Base-by-base conservation (phyloP, 2,797 vertebrate genomes). In the Rhinatrema bivittatum region DNA sequence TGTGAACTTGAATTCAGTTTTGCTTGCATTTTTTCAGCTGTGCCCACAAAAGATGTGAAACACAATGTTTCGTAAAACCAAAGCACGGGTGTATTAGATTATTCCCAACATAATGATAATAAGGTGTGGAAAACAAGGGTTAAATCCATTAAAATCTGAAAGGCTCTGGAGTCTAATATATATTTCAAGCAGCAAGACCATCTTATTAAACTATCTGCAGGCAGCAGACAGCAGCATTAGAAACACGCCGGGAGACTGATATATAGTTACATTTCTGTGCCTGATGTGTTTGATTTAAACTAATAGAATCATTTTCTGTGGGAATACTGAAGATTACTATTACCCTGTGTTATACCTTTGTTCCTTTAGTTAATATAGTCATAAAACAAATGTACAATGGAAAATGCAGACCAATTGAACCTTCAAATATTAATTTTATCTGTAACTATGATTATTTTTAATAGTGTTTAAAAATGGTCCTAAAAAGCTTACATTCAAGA, bases 351-450 rank as follows among this genome's bases (percentile, higher is more conserved):
- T 53, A 12, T 62, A 45, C 26, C 38, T 67, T 71, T 74, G 42
- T 68, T 63, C 55, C 48, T 60, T 60, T 37, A 46, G 49, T 42
- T 74, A 63, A 65, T 64, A 62, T 60, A 65, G 23, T 55, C 29
- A 21, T 62, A 51, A 57, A 67, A 48, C 51, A 62, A 53, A 60
- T 46, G 36, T 32, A 12, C 27, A 34, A 20, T 48, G 44, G 47
- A 32, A 60, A 61, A 61, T 44, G 48, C 25, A 45, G 58, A 37
- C 48, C 55, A 38, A 41, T 60, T 69, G 50, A 69, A 62, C 61
- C 58, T 47, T 62, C 41, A 68, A 62, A 62, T 73, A 66, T 66
- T 70, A 68, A 73, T 70, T 68, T 68, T 59, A 39, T 53, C 52
- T 62, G 43, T 53, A 68, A 38, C 40, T 60, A 49, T 62, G 51